Evolutionary conservation across 2,888 invertebrate species (phyloP).

Genomic region (Heliconius erato): DNA sequence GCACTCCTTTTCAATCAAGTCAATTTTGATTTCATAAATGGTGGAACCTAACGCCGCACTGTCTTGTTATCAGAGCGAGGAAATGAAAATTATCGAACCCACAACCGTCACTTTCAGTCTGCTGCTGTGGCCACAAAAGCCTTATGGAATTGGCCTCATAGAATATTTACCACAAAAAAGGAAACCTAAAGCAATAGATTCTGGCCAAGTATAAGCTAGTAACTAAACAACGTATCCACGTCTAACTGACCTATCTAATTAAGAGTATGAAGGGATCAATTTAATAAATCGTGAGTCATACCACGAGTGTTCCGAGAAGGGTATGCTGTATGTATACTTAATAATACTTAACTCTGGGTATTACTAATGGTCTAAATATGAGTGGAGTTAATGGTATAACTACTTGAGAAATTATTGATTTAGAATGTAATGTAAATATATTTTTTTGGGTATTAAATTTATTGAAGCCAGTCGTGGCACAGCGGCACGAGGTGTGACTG

Average conservation of each 20-base stretch:
- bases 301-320: slow-evolving; percentile 16
- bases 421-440: background rate
- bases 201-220: background rate
- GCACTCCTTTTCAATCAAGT: too few relatives aligned
- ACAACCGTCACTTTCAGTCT: background rate
- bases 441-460: background rate
- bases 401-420: background rate
- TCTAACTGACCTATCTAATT: slow-evolving; percentile 40
- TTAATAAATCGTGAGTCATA: slow-evolving; percentile 36
- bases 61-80: background rate
- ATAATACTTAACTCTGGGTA: background rate
- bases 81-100: background rate
- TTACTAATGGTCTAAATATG: background rate
- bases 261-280: slow-evolving; percentile 34
- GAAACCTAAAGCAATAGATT: background rate
- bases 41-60: background rate
- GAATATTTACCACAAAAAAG: background rate
- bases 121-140: background rate
- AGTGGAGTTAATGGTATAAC: background rate
- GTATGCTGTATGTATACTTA: background rate
- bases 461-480: too few relatives aligned
- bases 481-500: too few relatives aligned
- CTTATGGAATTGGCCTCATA: background rate
- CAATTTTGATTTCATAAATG: background rate
- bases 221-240: background rate